These are phyloP conservation scores for Acanthiza pusilla DNA, from an alignment of 2,797 vertebrate species.

Conservation along the genomic window DNA sequence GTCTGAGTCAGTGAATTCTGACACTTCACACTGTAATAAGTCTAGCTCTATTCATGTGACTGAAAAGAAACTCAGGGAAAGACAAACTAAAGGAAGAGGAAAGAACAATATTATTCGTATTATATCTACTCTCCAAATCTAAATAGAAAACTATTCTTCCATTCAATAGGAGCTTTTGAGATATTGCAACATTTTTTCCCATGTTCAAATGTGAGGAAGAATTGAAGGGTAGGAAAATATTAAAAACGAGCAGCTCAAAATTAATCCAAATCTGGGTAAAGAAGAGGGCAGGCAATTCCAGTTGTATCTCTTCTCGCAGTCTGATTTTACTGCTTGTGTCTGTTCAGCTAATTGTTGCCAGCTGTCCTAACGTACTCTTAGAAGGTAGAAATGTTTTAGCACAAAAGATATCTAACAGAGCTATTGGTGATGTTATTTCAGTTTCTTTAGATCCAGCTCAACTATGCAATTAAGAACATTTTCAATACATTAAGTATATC, in stretches of 20 bases:
- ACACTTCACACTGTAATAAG: background rate
- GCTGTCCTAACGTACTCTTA: accelerated
- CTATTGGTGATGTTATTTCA: background rate
- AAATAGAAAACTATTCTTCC: background rate
- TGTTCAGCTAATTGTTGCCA: background rate
- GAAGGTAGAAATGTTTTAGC: background rate
- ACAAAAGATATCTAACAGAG: background rate
- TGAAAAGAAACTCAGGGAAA: background rate
- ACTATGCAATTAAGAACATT: background rate
- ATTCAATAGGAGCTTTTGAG: background rate
- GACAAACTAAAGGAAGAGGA: background rate
- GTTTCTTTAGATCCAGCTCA: background rate
- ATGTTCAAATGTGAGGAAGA: background rate
- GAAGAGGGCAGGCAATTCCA: background rate
- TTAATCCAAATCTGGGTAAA: background rate
- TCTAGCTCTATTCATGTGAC: background rate
- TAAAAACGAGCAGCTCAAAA: background rate
- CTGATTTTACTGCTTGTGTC: background rate
- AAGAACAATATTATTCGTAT: background rate
- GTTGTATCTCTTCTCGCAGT: background rate
- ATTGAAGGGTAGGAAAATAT: background rate
- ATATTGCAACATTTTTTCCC: background rate
- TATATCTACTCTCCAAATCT: background rate
- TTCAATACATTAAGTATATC: background rate
- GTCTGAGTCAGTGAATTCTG: background rate